Conservation (phyloP, 2,797 vertebrate species). For the Esox masquinongy region DNA sequence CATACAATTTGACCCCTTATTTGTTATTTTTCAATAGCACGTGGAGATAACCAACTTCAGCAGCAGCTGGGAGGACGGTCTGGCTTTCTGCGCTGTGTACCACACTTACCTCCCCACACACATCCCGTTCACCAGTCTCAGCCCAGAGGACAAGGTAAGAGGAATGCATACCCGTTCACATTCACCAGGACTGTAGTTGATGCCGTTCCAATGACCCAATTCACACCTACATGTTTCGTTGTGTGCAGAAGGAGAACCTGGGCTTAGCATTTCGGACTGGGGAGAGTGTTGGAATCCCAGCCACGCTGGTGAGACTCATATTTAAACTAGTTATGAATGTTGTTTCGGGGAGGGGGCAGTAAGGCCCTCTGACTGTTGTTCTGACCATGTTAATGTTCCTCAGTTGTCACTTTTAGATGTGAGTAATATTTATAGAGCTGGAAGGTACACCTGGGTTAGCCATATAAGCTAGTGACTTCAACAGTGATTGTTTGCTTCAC, state of each 20-base stretch:
- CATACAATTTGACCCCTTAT: background rate
- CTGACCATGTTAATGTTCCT: too few species aligned
- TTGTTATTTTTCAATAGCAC: constrained; percentile 59
- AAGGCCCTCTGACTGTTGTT: too few species aligned
- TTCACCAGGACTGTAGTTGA: background rate
- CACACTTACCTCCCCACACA: constrained; percentile 75
- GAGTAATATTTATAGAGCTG: too few species aligned
- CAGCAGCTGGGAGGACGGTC: constrained; percentile 81
- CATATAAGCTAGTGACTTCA: background rate
- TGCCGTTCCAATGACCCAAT: background rate
- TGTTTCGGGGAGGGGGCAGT: too few species aligned
- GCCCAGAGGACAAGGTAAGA: constrained; percentile 69
- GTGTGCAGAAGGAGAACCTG: constrained; percentile 72
- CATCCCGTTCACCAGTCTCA: constrained; percentile 70
- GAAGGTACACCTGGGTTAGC: too few species aligned
- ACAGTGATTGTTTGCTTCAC: constrained; percentile 22
- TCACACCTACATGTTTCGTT: background rate
- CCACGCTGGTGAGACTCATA: constrained; percentile 68
- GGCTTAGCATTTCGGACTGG: constrained; percentile 74
- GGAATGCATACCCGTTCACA: background rate
- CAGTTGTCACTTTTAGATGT: too few species aligned
- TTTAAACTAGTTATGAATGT: background rate
- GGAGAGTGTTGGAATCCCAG: constrained; percentile 67
- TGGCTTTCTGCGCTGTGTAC: constrained; percentile 79
- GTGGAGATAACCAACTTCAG: constrained; percentile 85